These are phyloP conservation scores for Mya arenaria DNA, from an alignment of 1,140 invertebrate species.

Conservation along the genomic window DNA sequence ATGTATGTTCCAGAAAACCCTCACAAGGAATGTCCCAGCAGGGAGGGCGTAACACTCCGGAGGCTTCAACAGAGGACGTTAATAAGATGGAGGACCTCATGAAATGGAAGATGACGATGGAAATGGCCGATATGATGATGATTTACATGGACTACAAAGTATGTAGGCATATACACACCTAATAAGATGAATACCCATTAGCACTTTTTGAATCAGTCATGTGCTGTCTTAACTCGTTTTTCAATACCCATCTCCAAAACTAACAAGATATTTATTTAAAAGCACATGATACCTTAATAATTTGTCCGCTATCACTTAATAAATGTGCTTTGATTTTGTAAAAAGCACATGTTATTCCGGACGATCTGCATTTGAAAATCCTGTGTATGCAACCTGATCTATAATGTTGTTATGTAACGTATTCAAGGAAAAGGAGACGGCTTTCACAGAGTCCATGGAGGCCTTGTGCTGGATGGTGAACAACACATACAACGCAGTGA, in stretches of 20 bases:
- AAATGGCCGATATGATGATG: slow-evolving; percentile 30
- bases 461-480: slow-evolving; percentile 14
- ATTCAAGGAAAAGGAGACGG: slow-evolving; percentile 18
- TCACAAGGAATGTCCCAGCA: too few relatives aligned
- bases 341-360: too few relatives aligned
- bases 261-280: neutral
- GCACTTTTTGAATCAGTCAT: too few relatives aligned
- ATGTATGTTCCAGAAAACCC: too few relatives aligned
- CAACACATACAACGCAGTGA: neutral
- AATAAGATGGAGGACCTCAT: slow-evolving; percentile 20
- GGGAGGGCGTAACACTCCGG: too few relatives aligned
- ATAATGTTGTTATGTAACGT: too few relatives aligned
- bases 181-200: too few relatives aligned
- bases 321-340: neutral
- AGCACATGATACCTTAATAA: neutral
- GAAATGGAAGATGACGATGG: slow-evolving; percentile 34
- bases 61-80: too few relatives aligned
- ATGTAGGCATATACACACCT: neutral
- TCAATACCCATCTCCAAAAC: neutral
- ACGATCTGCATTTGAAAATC: too few relatives aligned
- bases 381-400: too few relatives aligned
- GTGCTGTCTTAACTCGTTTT: too few relatives aligned
- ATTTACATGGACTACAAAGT: slow-evolving; percentile 21
- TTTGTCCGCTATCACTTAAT: neutral
- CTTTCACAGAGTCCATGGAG: neutral